These are phyloP conservation scores for Sminthurinus signatus DNA, from an alignment of 1,140 invertebrate genomes.

Conservation along the genomic window DNA sequence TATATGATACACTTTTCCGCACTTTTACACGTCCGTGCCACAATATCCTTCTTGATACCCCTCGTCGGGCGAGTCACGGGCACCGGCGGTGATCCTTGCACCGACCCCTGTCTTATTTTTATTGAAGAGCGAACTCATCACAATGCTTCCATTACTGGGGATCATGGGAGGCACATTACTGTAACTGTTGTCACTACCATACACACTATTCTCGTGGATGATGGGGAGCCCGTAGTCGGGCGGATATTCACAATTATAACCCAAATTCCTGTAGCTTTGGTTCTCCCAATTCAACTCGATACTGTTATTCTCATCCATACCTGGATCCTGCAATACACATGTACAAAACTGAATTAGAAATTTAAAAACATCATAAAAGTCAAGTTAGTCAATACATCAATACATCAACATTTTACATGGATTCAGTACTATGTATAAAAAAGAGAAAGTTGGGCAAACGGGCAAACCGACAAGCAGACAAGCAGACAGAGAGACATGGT, in stretches of 20 bases:
- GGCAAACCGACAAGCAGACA: too few relatives aligned
- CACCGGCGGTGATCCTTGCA: conserved; percentile 53
- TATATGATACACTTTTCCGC: too few relatives aligned
- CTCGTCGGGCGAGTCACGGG: conserved; percentile 77
- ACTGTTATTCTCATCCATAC: conserved; percentile 36
- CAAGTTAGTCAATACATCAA: neutral
- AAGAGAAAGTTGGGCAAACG: too few relatives aligned
- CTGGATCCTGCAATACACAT: conserved; percentile 20
- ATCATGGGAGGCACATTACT: conserved; percentile 13
- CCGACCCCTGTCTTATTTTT: conserved; percentile 54
- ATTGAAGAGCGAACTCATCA: conserved; percentile 59
- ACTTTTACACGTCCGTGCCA: conserved; percentile 78
- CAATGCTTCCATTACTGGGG: conserved; percentile 65
- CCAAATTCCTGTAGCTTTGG: conserved; percentile 39
- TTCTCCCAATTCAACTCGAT: conserved; percentile 41
- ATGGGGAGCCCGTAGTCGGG: conserved; percentile 71
- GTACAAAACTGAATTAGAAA: too few relatives aligned
- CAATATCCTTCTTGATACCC: conserved; percentile 76
- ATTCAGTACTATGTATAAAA: too few relatives aligned
- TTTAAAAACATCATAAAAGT: too few relatives aligned
- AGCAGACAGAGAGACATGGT: too few relatives aligned
- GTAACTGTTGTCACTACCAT: conserved; percentile 33
- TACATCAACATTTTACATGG: neutral
- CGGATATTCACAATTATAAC: conserved; percentile 54
- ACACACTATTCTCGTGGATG: conserved; percentile 46